These are phyloP conservation scores for Lutjanus campechanus DNA, from an alignment of 2,797 vertebrate genomes.

Conservation along the genomic window DNA sequence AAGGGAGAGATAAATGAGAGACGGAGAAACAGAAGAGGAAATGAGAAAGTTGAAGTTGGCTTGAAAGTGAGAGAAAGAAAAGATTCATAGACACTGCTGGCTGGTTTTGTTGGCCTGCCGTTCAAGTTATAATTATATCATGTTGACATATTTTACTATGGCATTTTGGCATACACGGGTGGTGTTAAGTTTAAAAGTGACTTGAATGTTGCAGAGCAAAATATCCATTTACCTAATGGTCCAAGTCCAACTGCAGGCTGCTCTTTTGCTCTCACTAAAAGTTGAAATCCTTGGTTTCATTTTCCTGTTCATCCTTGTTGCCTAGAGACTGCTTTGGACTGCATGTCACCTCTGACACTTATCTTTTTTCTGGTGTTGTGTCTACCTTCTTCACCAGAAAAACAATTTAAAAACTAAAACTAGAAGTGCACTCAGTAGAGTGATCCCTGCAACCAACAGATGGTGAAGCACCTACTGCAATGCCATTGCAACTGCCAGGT, in stretches of 20 bases:
- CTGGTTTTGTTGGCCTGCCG: constrained; percentile 26
- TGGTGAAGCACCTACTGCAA: too few species aligned
- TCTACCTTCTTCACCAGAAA: constrained; percentile 8
- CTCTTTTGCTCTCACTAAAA: constrained; percentile 11
- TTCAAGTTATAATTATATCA: constrained; percentile 37
- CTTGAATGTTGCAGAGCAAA: constrained; percentile 8
- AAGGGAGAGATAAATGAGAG: constrained; percentile 47
- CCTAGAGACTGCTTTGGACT: constrained; percentile 61
- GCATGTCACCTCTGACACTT: constrained; percentile 49
- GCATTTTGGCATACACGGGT: constrained; percentile 18
- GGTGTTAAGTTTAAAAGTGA: constrained; percentile 27
- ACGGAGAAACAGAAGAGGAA: constrained; percentile 48
- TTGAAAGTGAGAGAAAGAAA: constrained; percentile 52
- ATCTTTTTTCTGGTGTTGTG: constrained; percentile 20
- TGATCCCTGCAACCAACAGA: too few species aligned
- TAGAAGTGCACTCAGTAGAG: too few species aligned
- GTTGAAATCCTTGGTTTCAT: constrained; percentile 41
- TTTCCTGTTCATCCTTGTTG: constrained; percentile 57
- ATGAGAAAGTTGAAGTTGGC: constrained; percentile 57
- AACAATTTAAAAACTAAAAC: neutral
- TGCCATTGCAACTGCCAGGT: too few species aligned
- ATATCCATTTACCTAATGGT: constrained; percentile 18
- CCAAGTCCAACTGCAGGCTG: constrained; percentile 4
- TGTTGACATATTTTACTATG: constrained; percentile 34
- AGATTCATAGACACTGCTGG: constrained; percentile 31